Percentiles rank a stretch among this genome's conserved stretches.
phyloP scores from a whole-genome alignment of 2,888 invertebrate species.

The Xestoiulus laeticollis region DNA sequence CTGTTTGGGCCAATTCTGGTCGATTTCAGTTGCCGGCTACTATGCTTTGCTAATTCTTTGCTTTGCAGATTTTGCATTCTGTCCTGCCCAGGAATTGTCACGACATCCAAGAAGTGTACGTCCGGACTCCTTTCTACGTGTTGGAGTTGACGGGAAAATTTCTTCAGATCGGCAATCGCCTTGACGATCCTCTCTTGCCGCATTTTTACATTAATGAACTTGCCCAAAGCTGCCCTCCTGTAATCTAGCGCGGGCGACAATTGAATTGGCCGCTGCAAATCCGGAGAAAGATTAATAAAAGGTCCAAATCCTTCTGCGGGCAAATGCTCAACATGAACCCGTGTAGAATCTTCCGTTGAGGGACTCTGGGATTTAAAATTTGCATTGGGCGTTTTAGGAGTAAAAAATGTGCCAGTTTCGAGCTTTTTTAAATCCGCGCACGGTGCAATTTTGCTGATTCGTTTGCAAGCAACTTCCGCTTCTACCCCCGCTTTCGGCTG shows the following conservation, averaged over 20 bases:
- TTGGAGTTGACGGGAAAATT: slow-evolving; percentile 47
- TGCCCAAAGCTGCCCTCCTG: background rate
- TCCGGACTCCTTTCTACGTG: background rate
- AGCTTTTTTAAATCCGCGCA: background rate
- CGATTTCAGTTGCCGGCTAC: background rate
- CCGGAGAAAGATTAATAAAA: background rate
- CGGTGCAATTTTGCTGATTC: background rate
- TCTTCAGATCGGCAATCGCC: slow-evolving; percentile 58
- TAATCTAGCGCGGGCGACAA: background rate
- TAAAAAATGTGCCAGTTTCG: background rate
- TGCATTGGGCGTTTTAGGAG: background rate
- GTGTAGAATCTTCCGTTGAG: background rate
- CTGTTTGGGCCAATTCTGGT: background rate
- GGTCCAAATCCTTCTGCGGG: background rate
- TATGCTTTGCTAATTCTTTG: background rate
- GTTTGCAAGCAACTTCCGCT: background rate
- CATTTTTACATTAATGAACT: background rate
- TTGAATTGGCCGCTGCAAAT: background rate
- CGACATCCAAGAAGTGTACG: background rate
- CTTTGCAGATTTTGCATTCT: background rate
- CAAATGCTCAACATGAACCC: background rate
- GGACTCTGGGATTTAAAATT: background rate
- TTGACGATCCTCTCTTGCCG: slow-evolving; percentile 58
- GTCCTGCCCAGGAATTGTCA: background rate
- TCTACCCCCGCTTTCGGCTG: background rate